A percentile compares a stretch with the other conserved stretches of the same genome.
phyloP scores from a whole-genome alignment of 2,888 invertebrate genomes.

The Agrochola lychnidis region DNA sequence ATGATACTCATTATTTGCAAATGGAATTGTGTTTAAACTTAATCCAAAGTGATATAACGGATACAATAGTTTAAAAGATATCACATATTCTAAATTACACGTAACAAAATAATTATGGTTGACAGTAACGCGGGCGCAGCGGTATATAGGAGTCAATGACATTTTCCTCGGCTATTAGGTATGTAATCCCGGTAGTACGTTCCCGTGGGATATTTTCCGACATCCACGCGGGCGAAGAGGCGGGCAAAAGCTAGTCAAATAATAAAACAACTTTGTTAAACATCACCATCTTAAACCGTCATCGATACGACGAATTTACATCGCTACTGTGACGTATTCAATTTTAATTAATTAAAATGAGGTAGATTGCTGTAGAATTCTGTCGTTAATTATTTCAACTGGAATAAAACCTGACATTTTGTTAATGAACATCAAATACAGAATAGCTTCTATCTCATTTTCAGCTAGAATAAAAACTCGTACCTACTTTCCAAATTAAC shows the following conservation, averaged over 20 bases:
- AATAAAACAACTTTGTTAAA: neutral
- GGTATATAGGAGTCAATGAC: too few relatives aligned
- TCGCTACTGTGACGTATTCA: neutral
- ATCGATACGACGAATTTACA: neutral
- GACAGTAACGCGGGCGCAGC: too few relatives aligned
- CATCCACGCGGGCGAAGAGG: too few relatives aligned
- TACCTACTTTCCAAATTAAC: neutral
- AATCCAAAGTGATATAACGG: neutral
- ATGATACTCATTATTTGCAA: slow-evolving; percentile 12
- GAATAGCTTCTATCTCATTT: neutral
- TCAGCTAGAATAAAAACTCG: slow-evolving; percentile 1
- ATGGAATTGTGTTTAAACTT: slow-evolving; percentile 8
- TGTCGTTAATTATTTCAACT: neutral
- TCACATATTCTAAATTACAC: too few relatives aligned
- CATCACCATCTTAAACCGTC: neutral
- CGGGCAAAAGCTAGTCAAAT: too few relatives aligned
- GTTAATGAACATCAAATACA: slow-evolving; percentile 4
- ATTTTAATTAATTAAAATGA: neutral
- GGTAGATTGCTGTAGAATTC: neutral
- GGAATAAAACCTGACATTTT: neutral
- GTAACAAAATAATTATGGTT: too few relatives aligned
- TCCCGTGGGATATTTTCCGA: too few relatives aligned
- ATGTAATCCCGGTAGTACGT: too few relatives aligned
- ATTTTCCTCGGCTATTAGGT: too few relatives aligned
- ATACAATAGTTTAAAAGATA: too few relatives aligned